Base-by-base conservation (phyloP, 2,888 invertebrate genomes). In the Perizoma affinitatum region DNA sequence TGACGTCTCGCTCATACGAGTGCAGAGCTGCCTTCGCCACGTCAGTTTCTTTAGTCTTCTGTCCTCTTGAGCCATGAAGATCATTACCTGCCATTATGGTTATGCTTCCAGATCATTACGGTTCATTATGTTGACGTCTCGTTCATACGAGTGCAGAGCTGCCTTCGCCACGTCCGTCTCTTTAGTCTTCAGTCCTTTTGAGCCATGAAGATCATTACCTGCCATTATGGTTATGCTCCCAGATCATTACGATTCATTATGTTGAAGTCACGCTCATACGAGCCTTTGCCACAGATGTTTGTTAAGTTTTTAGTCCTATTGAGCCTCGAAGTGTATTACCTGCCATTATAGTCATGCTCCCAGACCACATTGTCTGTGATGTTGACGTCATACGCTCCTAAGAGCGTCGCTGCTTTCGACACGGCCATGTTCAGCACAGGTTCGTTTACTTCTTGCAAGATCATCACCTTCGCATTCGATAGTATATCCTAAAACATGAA, bases 91-190 rank as follows among this genome's bases (percentile, higher is more conserved):
- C 90, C 89, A 61, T 77, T 70, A 63, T 90, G 90, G 61, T 87
- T 82, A 4, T 84, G 66, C 0, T 87, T 82, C 90, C 91, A 91
- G 0, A 79, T 58, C 8, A 91, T 47, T 22, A 6, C 71, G 53
- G 44, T 87, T 86, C 0, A 68, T 72, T 1, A 91, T 79, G 9
- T 73, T 80, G 7, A 84, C 83, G 62, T 87, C 85, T 69, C 0
- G 89, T 90, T 0, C 91, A 90, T 1, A 91, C 64, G 4, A 91
- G 61, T n/a, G n/a, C n/a, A n/a, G n/a, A n/a, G n/a, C n/a, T n/a
- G n/a, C 0, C 22, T 22, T 22, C 3, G 22, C 22, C 22, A 22
- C n/a, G 10, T 10, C 6, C n/a, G n/a, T 43, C 10, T 10, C 10
- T n/a, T 6, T 10, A 43, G 11, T 4, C 6, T 22, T 42, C 3